A percentile compares a stretch with the other conserved stretches of the same genome.
phyloP scores from a whole-genome alignment of 37 sponge, comb jelly and placozoan genomes.

The Oopsacas minuta region DNA sequence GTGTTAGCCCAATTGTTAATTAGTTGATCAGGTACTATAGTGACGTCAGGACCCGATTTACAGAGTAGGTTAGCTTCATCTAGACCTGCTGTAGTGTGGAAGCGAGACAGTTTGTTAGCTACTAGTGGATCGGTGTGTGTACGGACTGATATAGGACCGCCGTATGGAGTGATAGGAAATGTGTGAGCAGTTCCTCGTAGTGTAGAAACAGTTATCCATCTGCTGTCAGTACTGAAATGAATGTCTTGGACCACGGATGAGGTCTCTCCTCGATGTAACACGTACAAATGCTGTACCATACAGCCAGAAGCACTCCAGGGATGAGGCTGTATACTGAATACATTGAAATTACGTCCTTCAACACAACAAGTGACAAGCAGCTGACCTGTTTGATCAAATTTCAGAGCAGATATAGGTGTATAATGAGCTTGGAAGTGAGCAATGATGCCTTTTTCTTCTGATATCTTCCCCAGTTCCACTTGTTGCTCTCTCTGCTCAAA shows the following conservation, averaged over 20 bases:
- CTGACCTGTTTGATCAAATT: constrained; percentile 29
- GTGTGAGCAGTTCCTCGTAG: constrained; percentile 81
- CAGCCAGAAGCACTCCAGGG: constrained; percentile 54
- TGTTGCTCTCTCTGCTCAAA: constrained; percentile 6
- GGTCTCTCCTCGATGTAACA: constrained; percentile 80
- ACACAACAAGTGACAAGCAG: constrained; percentile 73
- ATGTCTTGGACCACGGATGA: constrained; percentile 70
- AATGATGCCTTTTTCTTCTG: constrained; percentile 39
- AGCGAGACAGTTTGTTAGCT: constrained; percentile 69
- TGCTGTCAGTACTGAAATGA: constrained; percentile 64
- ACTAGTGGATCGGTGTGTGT: constrained; percentile 61
- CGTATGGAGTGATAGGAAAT: constrained; percentile 88
- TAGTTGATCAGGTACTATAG: background rate
- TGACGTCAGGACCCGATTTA: background rate
- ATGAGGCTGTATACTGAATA: constrained; percentile 70
- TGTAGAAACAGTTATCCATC: constrained; percentile 74
- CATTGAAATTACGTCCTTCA: constrained; percentile 72
- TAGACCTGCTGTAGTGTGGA: constrained; percentile 96
- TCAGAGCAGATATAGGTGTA: background rate
- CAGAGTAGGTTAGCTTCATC: constrained; percentile 18
- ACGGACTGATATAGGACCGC: constrained; percentile 60
- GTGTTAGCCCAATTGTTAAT: background rate
- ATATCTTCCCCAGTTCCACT: constrained; percentile 5
- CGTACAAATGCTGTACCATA: constrained; percentile 73
- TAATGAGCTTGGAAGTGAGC: constrained; percentile 72